Conservation (phyloP, 2,888 invertebrate species). For the Pecten maximus region DNA sequence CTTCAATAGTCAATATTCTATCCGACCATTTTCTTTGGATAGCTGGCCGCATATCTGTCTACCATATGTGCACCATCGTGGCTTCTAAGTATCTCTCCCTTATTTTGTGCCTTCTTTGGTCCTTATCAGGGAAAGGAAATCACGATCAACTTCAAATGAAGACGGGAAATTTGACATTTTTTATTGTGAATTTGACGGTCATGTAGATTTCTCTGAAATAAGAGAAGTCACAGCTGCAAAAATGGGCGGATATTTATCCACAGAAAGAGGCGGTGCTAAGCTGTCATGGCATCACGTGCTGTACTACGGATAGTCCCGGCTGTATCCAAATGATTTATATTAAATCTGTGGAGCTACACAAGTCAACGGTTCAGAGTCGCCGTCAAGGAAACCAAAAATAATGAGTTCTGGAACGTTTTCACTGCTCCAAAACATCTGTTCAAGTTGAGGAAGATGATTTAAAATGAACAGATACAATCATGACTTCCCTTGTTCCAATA, state of each 20-base stretch:
- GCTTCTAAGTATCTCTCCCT: neutral
- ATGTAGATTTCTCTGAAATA: neutral
- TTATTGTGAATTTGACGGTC: neutral
- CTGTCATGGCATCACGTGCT: neutral
- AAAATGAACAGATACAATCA: neutral
- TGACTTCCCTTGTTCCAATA: neutral
- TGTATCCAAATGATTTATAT: slow-evolving; percentile 15
- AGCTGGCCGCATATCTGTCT: neutral
- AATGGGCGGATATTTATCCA: neutral
- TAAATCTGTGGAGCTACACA: neutral
- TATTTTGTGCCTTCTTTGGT: neutral
- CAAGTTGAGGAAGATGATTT: neutral
- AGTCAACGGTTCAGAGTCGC: neutral
- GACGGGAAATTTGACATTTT: neutral
- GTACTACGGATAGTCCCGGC: neutral
- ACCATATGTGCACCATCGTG: neutral
- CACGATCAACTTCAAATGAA: neutral
- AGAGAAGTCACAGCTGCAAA: neutral
- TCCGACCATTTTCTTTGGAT: neutral
- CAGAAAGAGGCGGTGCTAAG: neutral
- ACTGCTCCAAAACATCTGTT: slow-evolving; percentile 11
- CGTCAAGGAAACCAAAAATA: slow-evolving; percentile 25
- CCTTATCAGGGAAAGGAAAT: neutral
- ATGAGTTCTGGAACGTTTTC: slow-evolving; percentile 26
- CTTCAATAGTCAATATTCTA: slow-evolving; percentile 9